Conservation (phyloP, 2,888 invertebrate species). For the Ectemnius lituratus region DNA sequence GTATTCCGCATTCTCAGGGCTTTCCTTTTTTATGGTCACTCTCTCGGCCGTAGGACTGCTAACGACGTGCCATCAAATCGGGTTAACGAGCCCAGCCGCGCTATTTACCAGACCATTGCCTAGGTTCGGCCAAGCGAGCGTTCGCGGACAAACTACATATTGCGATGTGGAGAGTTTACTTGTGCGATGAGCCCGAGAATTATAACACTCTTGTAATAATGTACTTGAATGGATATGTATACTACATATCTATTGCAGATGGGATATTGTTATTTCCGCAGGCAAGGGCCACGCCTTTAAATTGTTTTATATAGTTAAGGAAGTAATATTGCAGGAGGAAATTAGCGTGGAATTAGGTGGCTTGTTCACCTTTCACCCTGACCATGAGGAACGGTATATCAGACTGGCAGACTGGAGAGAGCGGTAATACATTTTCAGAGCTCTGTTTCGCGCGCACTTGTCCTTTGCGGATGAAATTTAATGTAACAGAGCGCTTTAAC, state of each 20-base stretch:
- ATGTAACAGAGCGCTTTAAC: conserved; percentile 37
- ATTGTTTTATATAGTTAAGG: no score
- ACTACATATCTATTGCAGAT: no score
- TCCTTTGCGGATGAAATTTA: conserved; percentile 38
- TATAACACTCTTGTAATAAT: no score
- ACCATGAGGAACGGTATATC: not conserved
- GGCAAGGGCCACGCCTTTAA: no score
- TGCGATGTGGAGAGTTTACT: no score
- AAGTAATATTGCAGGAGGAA: no score
- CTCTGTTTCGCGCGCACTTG: conserved; percentile 1
- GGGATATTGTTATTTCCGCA: no score
- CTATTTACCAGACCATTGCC: conserved; percentile 60
- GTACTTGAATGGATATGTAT: no score
- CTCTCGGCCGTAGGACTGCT: conserved; percentile 66
- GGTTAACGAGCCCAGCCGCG: conserved; percentile 70
- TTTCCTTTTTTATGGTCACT: conserved; percentile 50
- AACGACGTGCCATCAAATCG: conserved; percentile 73
- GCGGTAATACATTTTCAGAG: not conserved
- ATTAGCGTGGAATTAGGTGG: no score
- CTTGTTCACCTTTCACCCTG: no score
- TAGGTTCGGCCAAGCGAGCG: conserved; percentile 50
- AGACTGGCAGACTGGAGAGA: not conserved
- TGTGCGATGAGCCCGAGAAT: no score
- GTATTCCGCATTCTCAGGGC: conserved; percentile 54
- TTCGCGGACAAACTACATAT: no score